A percentile compares a stretch with the other conserved stretches of the same genome.
Evolutionary conservation across 2,888 invertebrate genomes (phyloP).

Genomic region (Leuctra nigra): DNA sequence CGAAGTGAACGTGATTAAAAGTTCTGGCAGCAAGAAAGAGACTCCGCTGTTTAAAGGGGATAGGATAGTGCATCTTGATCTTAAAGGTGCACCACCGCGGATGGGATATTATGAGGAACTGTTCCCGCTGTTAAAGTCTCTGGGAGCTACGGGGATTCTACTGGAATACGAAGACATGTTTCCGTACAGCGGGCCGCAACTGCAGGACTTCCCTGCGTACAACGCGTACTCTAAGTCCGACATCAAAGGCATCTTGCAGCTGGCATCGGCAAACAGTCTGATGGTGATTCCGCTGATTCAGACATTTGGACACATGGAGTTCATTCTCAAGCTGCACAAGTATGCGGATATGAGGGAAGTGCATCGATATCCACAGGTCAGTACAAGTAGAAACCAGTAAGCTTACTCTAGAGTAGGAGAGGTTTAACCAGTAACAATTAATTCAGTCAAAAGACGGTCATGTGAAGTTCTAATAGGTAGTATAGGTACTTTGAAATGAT

Average conservation of each 20-base stretch:
- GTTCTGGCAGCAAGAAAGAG: slow-evolving; percentile 22
- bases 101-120: slow-evolving; percentile 53
- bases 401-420: neutral
- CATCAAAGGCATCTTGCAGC: slow-evolving; percentile 44
- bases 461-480: too few species aligned
- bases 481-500: too few species aligned
- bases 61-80: slow-evolving; percentile 72
- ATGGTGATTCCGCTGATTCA: slow-evolving; percentile 75
- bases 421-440: neutral
- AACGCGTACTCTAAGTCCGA: slow-evolving; percentile 58
- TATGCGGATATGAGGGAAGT: slow-evolving; percentile 62
- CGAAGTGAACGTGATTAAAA: slow-evolving; percentile 18
- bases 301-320: slow-evolving; percentile 81
- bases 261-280: slow-evolving; percentile 52
- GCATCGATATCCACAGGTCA: slow-evolving; percentile 43
- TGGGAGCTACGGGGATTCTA: slow-evolving; percentile 71
- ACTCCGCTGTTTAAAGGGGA: slow-evolving; percentile 38
- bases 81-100: slow-evolving; percentile 77
- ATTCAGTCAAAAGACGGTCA: too few species aligned
- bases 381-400: neutral
- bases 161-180: slow-evolving; percentile 88
- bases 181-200: slow-evolving; percentile 57
- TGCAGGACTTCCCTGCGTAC: slow-evolving; percentile 49
- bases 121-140: slow-evolving; percentile 51
- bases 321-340: slow-evolving; percentile 62